Conservation (phyloP, 2,797 vertebrate species). For the Sebastolobus alascanus region DNA sequence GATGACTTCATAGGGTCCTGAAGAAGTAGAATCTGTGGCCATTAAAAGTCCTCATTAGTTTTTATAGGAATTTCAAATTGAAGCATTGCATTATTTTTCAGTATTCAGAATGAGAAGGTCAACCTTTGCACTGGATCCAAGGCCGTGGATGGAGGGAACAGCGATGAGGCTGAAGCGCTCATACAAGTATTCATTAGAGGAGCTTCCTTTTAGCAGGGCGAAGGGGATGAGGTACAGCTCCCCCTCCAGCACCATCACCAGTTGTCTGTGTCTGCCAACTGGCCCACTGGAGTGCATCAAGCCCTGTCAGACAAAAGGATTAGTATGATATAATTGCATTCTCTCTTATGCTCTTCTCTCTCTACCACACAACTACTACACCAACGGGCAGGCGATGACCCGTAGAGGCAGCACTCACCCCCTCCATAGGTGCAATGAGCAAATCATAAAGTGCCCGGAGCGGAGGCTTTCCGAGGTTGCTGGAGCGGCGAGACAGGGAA, state of each 20-base stretch:
- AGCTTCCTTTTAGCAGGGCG: conserved; percentile 96
- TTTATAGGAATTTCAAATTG: not conserved
- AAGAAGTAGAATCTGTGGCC: not conserved
- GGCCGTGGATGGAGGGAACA: conserved; percentile 93
- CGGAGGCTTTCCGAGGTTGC: conserved; percentile 89
- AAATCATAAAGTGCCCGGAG: conserved; percentile 96
- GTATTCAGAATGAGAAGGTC: conserved; percentile 7
- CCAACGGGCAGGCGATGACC: conserved; percentile 26
- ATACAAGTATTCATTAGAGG: conserved; percentile 97
- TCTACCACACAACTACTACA: conserved; percentile 18
- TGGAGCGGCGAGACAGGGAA: conserved; percentile 89
- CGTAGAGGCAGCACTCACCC: conserved; percentile 86
- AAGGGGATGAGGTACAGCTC: conserved; percentile 98
- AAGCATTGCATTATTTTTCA: not conserved
- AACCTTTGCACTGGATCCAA: conserved; percentile 91
- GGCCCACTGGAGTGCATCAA: conserved; percentile 98
- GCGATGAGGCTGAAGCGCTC: conserved; percentile 98
- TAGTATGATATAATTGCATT: conserved; percentile 3
- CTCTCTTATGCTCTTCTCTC: not conserved
- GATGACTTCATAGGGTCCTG: not conserved
- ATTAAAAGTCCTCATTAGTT: not conserved
- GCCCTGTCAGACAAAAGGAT: conserved; percentile 84
- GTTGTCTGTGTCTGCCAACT: conserved; percentile 94
- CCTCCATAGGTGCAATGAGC: conserved; percentile 97
- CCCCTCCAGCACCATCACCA: conserved; percentile 96